Evolutionary conservation across 2,888 invertebrate species (phyloP).

Genomic region (Microctonus aethiopoides): DNA sequence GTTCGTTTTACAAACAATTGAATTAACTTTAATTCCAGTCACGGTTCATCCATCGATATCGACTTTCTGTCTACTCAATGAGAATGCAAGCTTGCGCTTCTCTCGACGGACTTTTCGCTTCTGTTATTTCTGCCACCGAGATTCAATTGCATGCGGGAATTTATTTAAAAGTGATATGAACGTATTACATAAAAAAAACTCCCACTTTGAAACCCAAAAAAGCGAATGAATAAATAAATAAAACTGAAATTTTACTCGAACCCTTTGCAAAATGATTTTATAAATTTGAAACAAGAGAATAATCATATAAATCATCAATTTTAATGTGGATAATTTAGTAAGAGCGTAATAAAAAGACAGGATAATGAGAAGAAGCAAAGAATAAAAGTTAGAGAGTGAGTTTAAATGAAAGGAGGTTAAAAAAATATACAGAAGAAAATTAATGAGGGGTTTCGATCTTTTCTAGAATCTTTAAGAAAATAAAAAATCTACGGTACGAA

Average conservation of each 20-base stretch:
- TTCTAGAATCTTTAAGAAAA: neutral
- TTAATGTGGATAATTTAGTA: neutral
- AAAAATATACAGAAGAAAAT: neutral
- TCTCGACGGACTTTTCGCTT: neutral
- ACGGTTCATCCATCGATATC: conserved; percentile 50
- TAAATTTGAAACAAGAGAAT: neutral
- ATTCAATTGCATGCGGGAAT: neutral
- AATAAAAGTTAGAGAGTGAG: neutral
- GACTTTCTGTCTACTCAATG: conserved; percentile 40
- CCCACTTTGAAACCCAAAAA: neutral
- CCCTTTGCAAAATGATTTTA: neutral
- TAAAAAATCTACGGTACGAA: conserved; percentile 27
- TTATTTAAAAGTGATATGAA: neutral
- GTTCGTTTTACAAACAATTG: conserved; percentile 44
- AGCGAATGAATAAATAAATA: neutral
- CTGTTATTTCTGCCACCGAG: neutral
- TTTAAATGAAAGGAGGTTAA: neutral
- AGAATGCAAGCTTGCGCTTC: no score
- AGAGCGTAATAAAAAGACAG: neutral
- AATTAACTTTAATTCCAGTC: conserved; percentile 55
- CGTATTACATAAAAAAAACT: neutral
- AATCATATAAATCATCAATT: neutral
- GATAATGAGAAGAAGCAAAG: neutral
- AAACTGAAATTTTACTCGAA: neutral
- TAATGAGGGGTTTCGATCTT: neutral